These are phyloP conservation scores for Agrotis exclamationis DNA, from an alignment of 2,888 invertebrate genomes.

Conservation along the genomic window DNA sequence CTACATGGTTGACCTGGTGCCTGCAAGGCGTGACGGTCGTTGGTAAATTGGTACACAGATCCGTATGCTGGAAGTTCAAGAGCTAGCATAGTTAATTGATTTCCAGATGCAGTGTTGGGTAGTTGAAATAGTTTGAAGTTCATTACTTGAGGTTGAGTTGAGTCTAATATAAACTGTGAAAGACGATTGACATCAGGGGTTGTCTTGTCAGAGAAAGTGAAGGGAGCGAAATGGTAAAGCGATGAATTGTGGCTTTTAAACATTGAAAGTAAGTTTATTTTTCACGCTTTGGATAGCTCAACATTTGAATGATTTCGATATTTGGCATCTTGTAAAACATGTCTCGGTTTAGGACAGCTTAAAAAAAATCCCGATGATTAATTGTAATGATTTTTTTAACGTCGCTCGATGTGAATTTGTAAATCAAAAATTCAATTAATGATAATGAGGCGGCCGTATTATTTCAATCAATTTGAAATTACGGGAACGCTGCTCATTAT, in stretches of 20 bases:
- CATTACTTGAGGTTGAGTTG: no score
- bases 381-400: no score
- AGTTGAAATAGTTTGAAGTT: background rate
- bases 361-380: no score
- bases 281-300: no score
- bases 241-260: no score
- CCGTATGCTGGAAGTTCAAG: background rate
- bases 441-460: background rate
- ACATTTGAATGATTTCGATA: background rate
- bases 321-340: no score
- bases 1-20: conserved; percentile 36
- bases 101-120: background rate
- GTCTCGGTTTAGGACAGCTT: no score
- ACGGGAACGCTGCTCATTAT: background rate
- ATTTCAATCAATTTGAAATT: background rate
- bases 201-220: background rate
- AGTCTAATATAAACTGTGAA: background rate
- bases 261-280: no score
- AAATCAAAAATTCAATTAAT: no score
- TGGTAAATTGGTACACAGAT: conserved; percentile 43
- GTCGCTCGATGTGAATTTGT: no score
- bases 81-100: conserved; percentile 25
- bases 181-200: background rate
- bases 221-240: background rate
- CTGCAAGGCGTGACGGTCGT: conserved; percentile 34